Evolutionary conservation across 1,140 invertebrate genomes (phyloP), one percentile per base, ranked within the genome.

Genomic region (Mamestra configurata): DNA sequence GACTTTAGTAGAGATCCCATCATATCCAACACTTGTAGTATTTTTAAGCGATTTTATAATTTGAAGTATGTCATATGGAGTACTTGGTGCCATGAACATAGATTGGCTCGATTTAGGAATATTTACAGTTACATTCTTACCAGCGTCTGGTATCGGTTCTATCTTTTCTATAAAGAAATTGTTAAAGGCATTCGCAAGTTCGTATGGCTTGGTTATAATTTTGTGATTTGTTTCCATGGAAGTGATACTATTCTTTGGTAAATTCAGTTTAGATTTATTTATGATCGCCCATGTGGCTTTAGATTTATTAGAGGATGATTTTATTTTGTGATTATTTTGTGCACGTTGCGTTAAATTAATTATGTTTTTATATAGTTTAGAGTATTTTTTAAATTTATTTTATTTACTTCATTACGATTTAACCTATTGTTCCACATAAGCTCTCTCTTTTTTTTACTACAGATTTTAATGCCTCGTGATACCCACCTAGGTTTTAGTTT

Each of bases 61-160:
- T 49, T 49, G 10, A 49, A 49, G 15, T 2, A 49, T 49, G 10
- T 49, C 46, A 8, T 49, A 49, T 8, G 46, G 46, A 4, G 46
- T 49, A 49, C 46, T 49, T 49, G 46, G 46, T 49, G 46, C 46
- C 4, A 49, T 49, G 10, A 49, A 49, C 46, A 49, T 49, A n/a
- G 46, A 49, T 13, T 49, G 10, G 1, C 15, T 13, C 15, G 46
- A 49, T 13, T 49, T 11, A 49, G 4, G 1, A 13, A 49, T 49
- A 13, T 13, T 4, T 49, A 8, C 3, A 49, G 46, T 49, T 49
- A 49, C 46, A 4, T 49, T 49, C 10, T 49, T 1, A 13, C 46
- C 46, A 4, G 46, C 3, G 3, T n/a, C 46, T 13, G 15, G 1
- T 11, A 49, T 6, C 1, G 46, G 46, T n/a, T 49, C 10, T 13